Conservation (phyloP, 2,888 invertebrate species). For the Caenorhabditis sp. region DNA sequence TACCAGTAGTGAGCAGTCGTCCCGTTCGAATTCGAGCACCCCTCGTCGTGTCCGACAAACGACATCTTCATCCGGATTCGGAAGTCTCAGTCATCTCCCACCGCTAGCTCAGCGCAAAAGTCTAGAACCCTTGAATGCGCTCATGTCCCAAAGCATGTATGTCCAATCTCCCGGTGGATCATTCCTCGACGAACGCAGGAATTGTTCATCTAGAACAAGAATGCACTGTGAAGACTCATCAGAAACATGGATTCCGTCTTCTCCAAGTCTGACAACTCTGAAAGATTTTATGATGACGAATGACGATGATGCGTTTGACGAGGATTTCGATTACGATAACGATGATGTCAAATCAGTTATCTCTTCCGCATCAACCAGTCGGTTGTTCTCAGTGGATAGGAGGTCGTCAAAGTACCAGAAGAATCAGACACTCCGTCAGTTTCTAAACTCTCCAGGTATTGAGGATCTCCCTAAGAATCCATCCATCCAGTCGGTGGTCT, state of each 20-base stretch:
- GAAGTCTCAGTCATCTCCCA: conserved; percentile 67
- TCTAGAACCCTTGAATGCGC: conserved; percentile 39
- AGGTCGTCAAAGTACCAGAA: conserved; percentile 37
- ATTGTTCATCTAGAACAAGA: conserved; percentile 20
- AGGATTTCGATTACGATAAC: conserved; percentile 57
- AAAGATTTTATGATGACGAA: conserved; percentile 59
- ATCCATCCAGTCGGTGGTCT: too few species aligned
- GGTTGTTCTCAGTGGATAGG: conserved; percentile 47
- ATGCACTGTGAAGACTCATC: conserved; percentile 38
- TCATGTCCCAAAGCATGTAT: conserved; percentile 72
- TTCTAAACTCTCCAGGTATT: conserved; percentile 62
- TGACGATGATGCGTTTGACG: conserved; percentile 39
- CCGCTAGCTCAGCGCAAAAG: conserved; percentile 51
- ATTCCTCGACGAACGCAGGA: conserved; percentile 14
- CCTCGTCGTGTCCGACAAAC: conserved; percentile 55
- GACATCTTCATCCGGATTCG: conserved; percentile 66
- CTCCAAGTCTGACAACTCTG: conserved; percentile 61
- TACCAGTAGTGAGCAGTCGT: conserved; percentile 47
- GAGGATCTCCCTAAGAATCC: neutral
- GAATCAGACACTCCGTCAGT: conserved; percentile 48
- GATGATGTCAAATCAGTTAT: conserved; percentile 66
- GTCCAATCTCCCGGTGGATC: conserved; percentile 32
- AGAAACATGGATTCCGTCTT: conserved; percentile 55
- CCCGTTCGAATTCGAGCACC: conserved; percentile 50
- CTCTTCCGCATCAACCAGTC: conserved; percentile 70